Base-by-base conservation (phyloP, 2,888 invertebrate species). In the Thera obeliscata region DNA sequence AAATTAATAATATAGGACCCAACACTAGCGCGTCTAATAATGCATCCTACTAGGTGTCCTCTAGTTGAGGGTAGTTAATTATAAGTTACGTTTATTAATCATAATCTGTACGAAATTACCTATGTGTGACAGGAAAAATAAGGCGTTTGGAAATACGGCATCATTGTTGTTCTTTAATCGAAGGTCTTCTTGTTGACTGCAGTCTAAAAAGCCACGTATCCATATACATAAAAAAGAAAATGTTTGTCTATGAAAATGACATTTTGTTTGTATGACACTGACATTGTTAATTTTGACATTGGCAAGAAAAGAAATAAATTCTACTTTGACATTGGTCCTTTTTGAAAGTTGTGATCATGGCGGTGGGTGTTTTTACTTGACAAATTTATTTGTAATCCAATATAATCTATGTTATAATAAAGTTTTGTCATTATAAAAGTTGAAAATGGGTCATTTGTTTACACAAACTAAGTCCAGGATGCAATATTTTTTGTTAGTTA, bases 341-440 rank as follows among this genome's bases (percentile, higher is more conserved):
- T 93, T 93, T 82, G 79, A 82, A 82, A 87, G 82, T 87, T 85
- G 87, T 87, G 78, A 85, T 83, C 91, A 93, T 93, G 93, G 92
- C 90, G 93, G 93, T 93, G 88, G 88, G 93, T 93, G 87, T 87
- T 87, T 85, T 86, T 80, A 69, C 66, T 74, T 56, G 78, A 76
- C 74, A 74, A 72, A 79, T 67, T 62, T 74, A 79, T 74, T 75
- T 74, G 81, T 90, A 90, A 92, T 91, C 92, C 74, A 68, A 76
- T 71, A 69, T 65, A 87, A 93, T 93, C 92, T 62, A 73, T 78
- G 73, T 54, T 66, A 72, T 71, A 70, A 36, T 5, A 55, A 2
- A 22, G 8, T 38, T 49, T 66, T 54, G 33, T 7, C 41, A 36
- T 49, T 2, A 5, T 54, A 49, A 61, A n/a, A 33, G 3, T 33